Base-by-base conservation (phyloP, 2,797 vertebrate species). In the Decapterus maruadsi region DNA sequence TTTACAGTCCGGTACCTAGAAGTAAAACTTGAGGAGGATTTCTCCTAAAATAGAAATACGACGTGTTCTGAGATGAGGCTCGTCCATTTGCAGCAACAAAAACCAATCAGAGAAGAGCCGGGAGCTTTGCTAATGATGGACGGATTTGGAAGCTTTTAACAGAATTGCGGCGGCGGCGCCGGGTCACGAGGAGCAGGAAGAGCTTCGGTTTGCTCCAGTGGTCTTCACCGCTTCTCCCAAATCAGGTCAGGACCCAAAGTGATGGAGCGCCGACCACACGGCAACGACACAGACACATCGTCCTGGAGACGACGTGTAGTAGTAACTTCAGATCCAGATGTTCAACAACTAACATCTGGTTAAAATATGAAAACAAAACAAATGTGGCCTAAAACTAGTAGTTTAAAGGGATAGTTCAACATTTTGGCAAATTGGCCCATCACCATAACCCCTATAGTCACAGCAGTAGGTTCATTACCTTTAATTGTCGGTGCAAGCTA, bases 71-170 rank as follows among this genome's bases (percentile, higher is more conserved):
- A 72, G 62, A 78, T 31, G 57, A 84, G 75, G 71, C 69, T 51
- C 45, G 56, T 80, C 71, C 64, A 42, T 70, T 77, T 77, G 7
- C 12, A 29, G 68, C 36, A 40, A 26, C 80, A 65, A 51, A 79
- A 87, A 62, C 82, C 26, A 84, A 88, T 87, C 72, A 83, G 86
- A 84, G 78, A 12, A 83, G 82, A 84, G 87, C 82, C 51, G 0
- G 0, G 29, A 31, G 84, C 79, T 78, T 86, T 42, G 69, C 78
- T 88, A 80, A 81, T 61, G 74, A 85, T 0, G 70, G 62, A 38
- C 0, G 77, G 81, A 89, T 91, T 88, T 89, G 64, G 81, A 86
- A 69, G 88, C 90, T 90, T 89, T 91, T 80, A 90, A 50, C 56
- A 20, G 67, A 83, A 89, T 91, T 83, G 75, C 64, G 0, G 54